Percentiles rank a stretch among this genome's conserved stretches.
Conservation (phyloP, 2,888 invertebrate genomes). For the Drosophila diplacantha region DNA sequence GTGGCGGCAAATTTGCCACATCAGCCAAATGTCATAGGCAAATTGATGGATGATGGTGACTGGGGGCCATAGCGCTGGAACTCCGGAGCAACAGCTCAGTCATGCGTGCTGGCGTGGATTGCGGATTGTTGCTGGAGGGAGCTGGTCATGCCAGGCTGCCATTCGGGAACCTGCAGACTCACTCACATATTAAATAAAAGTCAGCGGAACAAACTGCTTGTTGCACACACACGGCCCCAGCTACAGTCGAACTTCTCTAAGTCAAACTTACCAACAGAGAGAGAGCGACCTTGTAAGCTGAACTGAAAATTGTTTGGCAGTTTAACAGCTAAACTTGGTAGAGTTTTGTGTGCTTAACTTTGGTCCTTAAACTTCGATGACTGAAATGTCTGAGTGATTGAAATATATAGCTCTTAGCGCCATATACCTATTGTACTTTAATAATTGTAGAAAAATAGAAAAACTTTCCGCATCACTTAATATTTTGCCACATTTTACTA, state of each 20-base stretch:
- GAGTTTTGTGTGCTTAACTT: neutral
- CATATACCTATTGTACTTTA: neutral
- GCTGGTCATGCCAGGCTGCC: constrained; percentile 11
- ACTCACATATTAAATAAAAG: constrained; percentile 39
- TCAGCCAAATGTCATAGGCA: constrained; percentile 42
- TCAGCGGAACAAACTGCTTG: constrained; percentile 40
- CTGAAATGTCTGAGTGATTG: neutral
- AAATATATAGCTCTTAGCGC: constrained; percentile 2
- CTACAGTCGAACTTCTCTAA: constrained; percentile 15
- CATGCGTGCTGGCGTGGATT: constrained; percentile 35
- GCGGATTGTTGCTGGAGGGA: constrained; percentile 15
- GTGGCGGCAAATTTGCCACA: constrained; percentile 40
- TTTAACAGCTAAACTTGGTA: constrained; percentile 14
- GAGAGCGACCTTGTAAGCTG: neutral
- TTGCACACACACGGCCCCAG: constrained; percentile 34
- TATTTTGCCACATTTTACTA: neutral
- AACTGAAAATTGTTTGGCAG: constrained; percentile 16
- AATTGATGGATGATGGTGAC: constrained; percentile 56
- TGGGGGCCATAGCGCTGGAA: constrained; percentile 1
- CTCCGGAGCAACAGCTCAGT: constrained; percentile 32
- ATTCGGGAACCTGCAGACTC: constrained; percentile 44
- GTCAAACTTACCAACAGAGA: constrained; percentile 4
- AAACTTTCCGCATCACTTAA: neutral
- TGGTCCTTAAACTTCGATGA: neutral
- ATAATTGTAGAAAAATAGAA: neutral